phyloP scores from a whole-genome alignment of 2,797 vertebrate genomes.

The Poeciliopsis turneri region DNA sequence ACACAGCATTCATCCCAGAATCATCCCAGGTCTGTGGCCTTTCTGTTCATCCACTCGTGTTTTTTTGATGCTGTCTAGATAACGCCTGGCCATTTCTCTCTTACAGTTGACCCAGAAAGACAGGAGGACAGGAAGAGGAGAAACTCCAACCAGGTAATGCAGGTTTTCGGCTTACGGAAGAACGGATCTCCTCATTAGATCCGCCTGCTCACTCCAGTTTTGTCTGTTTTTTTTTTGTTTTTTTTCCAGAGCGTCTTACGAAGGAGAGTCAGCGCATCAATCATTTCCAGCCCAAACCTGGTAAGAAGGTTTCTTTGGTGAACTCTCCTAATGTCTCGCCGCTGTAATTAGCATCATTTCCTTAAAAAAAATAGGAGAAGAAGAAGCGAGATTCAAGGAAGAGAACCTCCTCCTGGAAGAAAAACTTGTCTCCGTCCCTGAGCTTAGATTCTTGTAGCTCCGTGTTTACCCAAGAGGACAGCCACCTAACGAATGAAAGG shows the following conservation, averaged over 20 bases:
- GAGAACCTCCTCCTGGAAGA: conserved; percentile 32
- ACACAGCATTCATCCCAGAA: conserved; percentile 64
- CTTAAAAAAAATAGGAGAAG: conserved; percentile 54
- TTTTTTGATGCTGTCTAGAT: neutral
- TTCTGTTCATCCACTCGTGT: neutral
- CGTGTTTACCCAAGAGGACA: conserved; percentile 32
- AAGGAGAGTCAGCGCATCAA: conserved; percentile 81
- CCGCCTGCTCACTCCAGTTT: conserved; percentile 9
- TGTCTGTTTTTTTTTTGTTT: neutral
- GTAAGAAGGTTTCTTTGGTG: conserved; percentile 53
- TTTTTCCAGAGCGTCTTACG: conserved; percentile 67
- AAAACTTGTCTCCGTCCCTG: conserved; percentile 25
- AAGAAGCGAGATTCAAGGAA: conserved; percentile 50
- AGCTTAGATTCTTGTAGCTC: conserved; percentile 54
- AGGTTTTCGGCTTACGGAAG: too few relatives aligned
- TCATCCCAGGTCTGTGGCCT: conserved; percentile 57
- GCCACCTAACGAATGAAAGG: conserved; percentile 49
- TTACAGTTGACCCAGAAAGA: conserved; percentile 77
- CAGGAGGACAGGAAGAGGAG: conserved; percentile 63
- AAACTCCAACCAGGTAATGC: conserved; percentile 77
- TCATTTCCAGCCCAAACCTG: conserved; percentile 79
- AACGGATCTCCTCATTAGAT: conserved; percentile 17
- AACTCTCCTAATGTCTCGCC: neutral
- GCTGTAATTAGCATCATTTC: neutral
- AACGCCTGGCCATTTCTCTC: conserved; percentile 21